phyloP scores from a whole-genome alignment of 2,888 invertebrate genomes.

The Leucania comma region DNA sequence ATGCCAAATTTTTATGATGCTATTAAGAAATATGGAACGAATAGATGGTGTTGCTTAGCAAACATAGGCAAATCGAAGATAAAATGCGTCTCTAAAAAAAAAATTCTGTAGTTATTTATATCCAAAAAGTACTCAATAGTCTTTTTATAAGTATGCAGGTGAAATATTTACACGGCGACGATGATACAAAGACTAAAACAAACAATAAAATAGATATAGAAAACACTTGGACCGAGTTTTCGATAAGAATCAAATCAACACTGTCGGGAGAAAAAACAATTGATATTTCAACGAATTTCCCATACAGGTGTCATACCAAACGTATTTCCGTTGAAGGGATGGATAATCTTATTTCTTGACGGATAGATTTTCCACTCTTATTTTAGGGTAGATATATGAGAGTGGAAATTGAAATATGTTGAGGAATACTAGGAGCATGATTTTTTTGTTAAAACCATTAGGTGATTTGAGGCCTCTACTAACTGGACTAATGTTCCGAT shows the following conservation, averaged over 20 bases:
- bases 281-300: slow-evolving; percentile 21
- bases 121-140: background rate
- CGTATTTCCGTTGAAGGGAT: background rate
- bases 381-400: background rate
- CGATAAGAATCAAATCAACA: slow-evolving; percentile 43
- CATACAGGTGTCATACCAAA: background rate
- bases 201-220: background rate
- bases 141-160: background rate
- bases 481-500: background rate
- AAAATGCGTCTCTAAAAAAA: background rate
- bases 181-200: background rate
- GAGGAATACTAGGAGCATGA: background rate
- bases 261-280: slow-evolving; percentile 17
- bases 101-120: too few species aligned
- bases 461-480: background rate
- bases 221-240: slow-evolving; percentile 27
- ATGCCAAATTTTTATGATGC: slow-evolving; percentile 72
- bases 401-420: background rate
- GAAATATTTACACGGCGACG: background rate
- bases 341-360: slow-evolving; percentile 8
- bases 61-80: slow-evolving; percentile 30
- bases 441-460: too few species aligned
- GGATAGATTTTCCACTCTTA: background rate
- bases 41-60: slow-evolving; percentile 33
- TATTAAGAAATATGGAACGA: slow-evolving; percentile 62